A percentile compares a stretch with the other conserved stretches of the same genome.
Conservation (phyloP, 2,113 vertebrate genomes). For the Hippocampus guttulatus region DNA sequence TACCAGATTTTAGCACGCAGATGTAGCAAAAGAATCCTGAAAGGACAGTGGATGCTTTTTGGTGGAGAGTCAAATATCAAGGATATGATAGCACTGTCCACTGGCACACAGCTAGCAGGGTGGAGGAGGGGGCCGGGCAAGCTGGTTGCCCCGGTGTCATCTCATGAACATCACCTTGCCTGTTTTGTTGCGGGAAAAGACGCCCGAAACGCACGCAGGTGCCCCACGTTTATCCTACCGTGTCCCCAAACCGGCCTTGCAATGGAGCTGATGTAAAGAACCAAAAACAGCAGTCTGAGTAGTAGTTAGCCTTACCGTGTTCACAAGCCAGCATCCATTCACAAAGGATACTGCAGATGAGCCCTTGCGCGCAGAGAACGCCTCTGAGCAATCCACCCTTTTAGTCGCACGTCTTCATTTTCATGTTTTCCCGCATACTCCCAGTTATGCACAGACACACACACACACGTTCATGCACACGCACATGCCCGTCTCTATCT, state of each 20-base stretch:
- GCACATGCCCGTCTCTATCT: constrained; percentile 20
- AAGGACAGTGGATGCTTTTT: constrained; percentile 46
- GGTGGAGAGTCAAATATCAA: constrained; percentile 64
- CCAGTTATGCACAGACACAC: constrained; percentile 28
- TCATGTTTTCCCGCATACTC: constrained; percentile 48
- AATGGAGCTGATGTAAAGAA: constrained; percentile 6
- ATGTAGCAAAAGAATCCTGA: constrained; percentile 26
- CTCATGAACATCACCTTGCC: constrained; percentile 61
- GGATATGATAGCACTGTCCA: constrained; percentile 51
- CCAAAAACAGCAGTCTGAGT: constrained; percentile 19
- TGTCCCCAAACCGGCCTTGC: constrained; percentile 21
- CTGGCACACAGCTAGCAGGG: constrained; percentile 61
- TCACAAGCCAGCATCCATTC: constrained; percentile 70
- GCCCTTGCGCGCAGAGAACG: constrained; percentile 62
- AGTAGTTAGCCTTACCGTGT: constrained; percentile 67
- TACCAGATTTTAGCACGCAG: constrained; percentile 14
- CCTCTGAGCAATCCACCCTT: constrained; percentile 62
- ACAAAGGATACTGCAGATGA: constrained; percentile 73
- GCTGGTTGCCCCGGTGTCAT: constrained; percentile 60
- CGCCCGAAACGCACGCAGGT: constrained; percentile 15
- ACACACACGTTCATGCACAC: constrained; percentile 7
- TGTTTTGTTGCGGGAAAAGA: constrained; percentile 54
- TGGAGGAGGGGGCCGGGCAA: constrained; percentile 68
- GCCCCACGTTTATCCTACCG: neutral
- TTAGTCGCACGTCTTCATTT: constrained; percentile 67